Base-by-base conservation (phyloP, 2,888 invertebrate species). In the Junonia oenone region DNA sequence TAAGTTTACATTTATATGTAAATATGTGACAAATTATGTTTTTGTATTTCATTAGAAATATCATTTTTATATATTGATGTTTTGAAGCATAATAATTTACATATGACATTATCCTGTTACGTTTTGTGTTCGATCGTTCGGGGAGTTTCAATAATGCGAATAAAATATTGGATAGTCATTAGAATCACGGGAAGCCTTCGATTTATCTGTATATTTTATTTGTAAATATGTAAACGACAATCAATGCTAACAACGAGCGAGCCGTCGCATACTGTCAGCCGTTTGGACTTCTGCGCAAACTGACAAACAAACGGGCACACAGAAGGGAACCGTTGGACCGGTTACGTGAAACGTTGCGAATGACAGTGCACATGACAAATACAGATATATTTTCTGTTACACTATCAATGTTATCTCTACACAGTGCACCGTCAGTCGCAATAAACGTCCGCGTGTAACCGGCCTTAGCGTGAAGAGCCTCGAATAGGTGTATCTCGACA, bases 271-370 rank as follows among this genome's bases (percentile, higher is more conserved):
- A 68, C 45, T 75, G 75, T 75, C 73, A 79, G 83, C 82, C 81
- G 80, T 71, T 70, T 71, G 81, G 81, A 87, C 87, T 88, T 88
- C 88, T 88, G 87, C 83, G 83, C 86, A 87, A 78, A 80, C 78
- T 68, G 66, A 68, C 63, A 51, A 51, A 63, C 58, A 38, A 40
- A 40, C 38, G 38, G 38, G 19, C 11, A 38, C 38, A 38, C 38
- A 62, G 64, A 63, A 56, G 56, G 31, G 31, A 46, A 62, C 62
- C 59, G 60, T 50, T 40, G 48, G 55, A 48, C 56, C 55, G 55
- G 43, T 55, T 53, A 59, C 56, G 55, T 55, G 56, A 37, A 68
- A 65, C 59, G 45, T 50, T 50, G 29, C 48, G 15, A 22, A 46
- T 38, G 15, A 46, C 50, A 46, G 37, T 55, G 50, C 38, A 29